phyloP scores from a whole-genome alignment of 1,140 invertebrate genomes.

The Penaeus indicus region DNA sequence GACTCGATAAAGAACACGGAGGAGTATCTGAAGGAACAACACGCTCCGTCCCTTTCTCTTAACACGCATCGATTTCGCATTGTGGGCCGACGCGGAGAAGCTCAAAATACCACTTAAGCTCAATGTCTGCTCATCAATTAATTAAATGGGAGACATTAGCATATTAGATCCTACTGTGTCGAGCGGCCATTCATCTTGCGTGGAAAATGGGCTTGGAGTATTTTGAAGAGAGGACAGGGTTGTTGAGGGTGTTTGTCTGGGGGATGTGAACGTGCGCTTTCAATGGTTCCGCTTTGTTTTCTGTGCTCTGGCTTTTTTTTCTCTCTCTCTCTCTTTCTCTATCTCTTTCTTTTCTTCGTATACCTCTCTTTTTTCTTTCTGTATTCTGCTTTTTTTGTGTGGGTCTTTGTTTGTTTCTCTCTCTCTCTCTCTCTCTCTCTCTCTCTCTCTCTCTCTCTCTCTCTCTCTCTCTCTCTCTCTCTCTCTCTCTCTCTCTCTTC shows the following conservation, averaged over 20 bases:
- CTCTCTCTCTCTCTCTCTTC: too few species aligned
- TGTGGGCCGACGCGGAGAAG: slow-evolving; percentile 57
- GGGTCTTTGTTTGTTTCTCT: background rate
- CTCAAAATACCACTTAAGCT: slow-evolving; percentile 63
- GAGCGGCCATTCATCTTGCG: slow-evolving; percentile 60
- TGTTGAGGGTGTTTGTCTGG: slow-evolving; percentile 49
- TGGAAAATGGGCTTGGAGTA: slow-evolving; percentile 59
- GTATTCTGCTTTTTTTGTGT: background rate
- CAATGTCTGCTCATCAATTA: slow-evolving; percentile 64
- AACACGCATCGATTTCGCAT: slow-evolving; percentile 63
- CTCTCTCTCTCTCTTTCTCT: slow-evolving; percentile 9
- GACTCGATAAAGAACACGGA: slow-evolving; percentile 53
- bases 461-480: too few species aligned
- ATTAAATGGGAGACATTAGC: slow-evolving; percentile 64
- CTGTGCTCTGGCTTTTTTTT: background rate
- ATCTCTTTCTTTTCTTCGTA: background rate
- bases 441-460: background rate
- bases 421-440: background rate
- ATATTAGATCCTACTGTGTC: slow-evolving; percentile 63
- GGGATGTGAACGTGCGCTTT: slow-evolving; percentile 48
- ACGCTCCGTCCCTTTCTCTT: slow-evolving; percentile 38
- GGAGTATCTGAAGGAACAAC: slow-evolving; percentile 60
- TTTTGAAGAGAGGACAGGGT: slow-evolving; percentile 49
- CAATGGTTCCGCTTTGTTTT: slow-evolving; percentile 57
- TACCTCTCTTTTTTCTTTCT: background rate